Evolutionary conservation across 2,797 vertebrate species (phyloP).

Genomic region (Sebastes trivittatus): DNA sequence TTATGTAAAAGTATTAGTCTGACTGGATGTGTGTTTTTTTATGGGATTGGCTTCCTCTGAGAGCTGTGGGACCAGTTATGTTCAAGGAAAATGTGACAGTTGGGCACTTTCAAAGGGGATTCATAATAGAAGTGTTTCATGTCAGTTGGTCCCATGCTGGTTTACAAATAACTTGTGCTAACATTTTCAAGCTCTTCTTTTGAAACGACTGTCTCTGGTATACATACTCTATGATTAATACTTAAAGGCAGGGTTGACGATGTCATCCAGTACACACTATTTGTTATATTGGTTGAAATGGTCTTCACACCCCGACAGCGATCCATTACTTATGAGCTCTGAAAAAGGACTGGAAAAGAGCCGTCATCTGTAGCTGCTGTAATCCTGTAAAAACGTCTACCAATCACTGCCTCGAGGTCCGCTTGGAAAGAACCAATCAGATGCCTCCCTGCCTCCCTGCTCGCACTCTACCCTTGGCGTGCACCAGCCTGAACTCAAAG

Average conservation of each 20-base stretch:
- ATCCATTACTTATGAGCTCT: too few species aligned
- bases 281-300: too few species aligned
- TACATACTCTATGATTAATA: constrained; percentile 33
- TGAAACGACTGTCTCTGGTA: constrained; percentile 6
- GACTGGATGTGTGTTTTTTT: constrained; percentile 36
- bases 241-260: background rate
- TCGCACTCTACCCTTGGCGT: too few species aligned
- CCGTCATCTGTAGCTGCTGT: too few species aligned
- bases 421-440: too few species aligned
- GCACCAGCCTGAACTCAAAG: too few species aligned
- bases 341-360: too few species aligned
- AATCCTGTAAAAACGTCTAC: too few species aligned
- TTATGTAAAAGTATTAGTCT: constrained; percentile 42
- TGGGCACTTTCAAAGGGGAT: constrained; percentile 37
- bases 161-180: constrained; percentile 50
- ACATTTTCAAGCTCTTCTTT: constrained; percentile 26
- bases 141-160: constrained; percentile 50
- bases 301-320: too few species aligned
- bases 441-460: too few species aligned
- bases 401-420: too few species aligned
- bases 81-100: constrained; percentile 50
- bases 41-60: constrained; percentile 18
- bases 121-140: constrained; percentile 53
- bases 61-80: constrained; percentile 38
- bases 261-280: too few species aligned